Evolutionary conservation across 2,797 vertebrate species (phyloP).

Genomic region (Moxostoma hubbsi): DNA sequence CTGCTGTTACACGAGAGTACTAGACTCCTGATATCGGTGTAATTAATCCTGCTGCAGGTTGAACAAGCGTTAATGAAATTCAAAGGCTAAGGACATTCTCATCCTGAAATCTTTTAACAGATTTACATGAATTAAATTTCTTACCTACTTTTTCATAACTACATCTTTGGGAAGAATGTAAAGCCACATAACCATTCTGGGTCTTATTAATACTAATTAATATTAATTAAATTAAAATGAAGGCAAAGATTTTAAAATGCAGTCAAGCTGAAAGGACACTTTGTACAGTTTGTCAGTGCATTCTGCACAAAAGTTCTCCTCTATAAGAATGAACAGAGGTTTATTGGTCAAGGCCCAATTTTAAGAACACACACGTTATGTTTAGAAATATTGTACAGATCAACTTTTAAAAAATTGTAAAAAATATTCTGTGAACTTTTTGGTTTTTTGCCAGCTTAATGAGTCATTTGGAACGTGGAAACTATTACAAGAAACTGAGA

Average conservation of each 20-base stretch:
- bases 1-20: too few species aligned
- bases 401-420: background rate
- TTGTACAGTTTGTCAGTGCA: background rate
- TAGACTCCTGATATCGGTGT: too few species aligned
- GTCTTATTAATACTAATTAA: too few species aligned
- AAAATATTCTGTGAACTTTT: background rate
- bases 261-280: background rate
- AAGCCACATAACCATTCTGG: background rate
- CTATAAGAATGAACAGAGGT: background rate
- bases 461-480: constrained; percentile 28
- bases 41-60: too few species aligned
- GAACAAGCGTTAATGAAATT: too few species aligned
- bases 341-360: background rate
- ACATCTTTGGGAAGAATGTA: too few species aligned
- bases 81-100: too few species aligned
- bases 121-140: background rate
- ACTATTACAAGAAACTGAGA: constrained; percentile 26
- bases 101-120: too few species aligned
- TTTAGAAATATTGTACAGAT: background rate
- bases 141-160: background rate
- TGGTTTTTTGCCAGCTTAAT: background rate
- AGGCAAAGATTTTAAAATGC: background rate
- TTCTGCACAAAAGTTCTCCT: too few species aligned
- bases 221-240: background rate
- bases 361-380: background rate